Conservation (phyloP, 2,888 invertebrate genomes). For the Ypsolopha sequella region DNA sequence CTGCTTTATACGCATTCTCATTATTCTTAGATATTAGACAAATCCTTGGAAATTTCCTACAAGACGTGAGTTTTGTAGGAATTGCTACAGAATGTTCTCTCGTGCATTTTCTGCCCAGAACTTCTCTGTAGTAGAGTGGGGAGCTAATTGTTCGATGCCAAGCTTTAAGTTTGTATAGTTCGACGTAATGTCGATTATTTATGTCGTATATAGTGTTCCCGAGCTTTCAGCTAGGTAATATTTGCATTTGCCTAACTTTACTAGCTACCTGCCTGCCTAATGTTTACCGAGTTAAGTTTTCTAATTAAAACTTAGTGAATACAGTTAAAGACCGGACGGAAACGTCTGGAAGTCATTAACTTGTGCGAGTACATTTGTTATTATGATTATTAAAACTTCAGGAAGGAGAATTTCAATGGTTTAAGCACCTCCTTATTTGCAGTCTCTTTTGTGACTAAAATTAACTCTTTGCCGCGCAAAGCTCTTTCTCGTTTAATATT, state of each 20-base stretch:
- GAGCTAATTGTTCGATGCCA: background rate
- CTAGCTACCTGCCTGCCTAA: background rate
- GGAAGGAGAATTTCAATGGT: no score
- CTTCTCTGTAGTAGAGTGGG: no score
- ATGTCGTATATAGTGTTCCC: background rate
- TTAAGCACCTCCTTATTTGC: no score
- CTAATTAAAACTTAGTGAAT: conserved; percentile 2
- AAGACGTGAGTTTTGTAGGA: background rate
- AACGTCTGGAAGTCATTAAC: no score
- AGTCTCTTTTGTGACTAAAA: no score
- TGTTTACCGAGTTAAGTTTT: conserved; percentile 2
- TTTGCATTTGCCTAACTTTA: conserved; percentile 1
- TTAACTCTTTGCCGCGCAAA: no score
- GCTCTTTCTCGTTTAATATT: no score
- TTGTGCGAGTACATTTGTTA: no score
- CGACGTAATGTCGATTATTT: conserved; percentile 1
- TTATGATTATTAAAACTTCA: no score
- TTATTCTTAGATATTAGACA: background rate
- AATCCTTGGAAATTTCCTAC: background rate
- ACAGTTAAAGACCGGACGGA: background rate
- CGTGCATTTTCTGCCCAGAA: no score
- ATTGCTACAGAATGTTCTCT: background rate
- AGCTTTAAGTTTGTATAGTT: background rate
- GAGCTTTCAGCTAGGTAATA: background rate
- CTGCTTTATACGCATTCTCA: background rate